These are phyloP conservation scores for Gopherus flavomarginatus DNA, from an alignment of 2,113 vertebrate species.

Conservation along the genomic window DNA sequence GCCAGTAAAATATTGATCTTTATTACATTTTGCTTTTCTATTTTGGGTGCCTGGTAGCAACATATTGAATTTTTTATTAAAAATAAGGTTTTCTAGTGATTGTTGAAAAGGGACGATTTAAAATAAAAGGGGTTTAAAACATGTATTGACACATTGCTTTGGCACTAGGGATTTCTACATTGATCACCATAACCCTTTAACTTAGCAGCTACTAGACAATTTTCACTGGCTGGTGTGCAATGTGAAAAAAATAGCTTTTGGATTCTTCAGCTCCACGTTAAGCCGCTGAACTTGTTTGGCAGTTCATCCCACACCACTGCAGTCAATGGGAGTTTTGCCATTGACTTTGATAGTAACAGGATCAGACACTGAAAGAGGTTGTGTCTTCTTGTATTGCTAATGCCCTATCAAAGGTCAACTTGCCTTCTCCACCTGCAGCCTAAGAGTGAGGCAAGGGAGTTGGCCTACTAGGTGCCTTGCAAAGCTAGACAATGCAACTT, in stretches of 20 bases:
- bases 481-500: background rate
- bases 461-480: rapidly evolving
- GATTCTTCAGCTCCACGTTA: background rate
- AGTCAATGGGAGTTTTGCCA: background rate
- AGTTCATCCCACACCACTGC: background rate
- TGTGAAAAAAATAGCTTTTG: background rate
- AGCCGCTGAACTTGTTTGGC: background rate
- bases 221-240: background rate
- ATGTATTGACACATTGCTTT: background rate
- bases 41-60: background rate
- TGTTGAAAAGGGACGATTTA: background rate
- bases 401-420: background rate
- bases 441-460: rapidly evolving
- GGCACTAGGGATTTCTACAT: background rate
- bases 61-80: background rate
- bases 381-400: background rate
- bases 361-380: background rate
- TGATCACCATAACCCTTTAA: background rate
- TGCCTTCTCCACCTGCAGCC: background rate
- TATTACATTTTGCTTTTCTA: background rate
- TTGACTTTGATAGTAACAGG: background rate
- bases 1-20: background rate
- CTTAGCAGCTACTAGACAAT: background rate
- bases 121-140: background rate
- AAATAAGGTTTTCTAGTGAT: background rate